These are phyloP conservation scores for Rhagoletis pomonella DNA, from an alignment of 1,140 invertebrate species.

Conservation along the genomic window DNA sequence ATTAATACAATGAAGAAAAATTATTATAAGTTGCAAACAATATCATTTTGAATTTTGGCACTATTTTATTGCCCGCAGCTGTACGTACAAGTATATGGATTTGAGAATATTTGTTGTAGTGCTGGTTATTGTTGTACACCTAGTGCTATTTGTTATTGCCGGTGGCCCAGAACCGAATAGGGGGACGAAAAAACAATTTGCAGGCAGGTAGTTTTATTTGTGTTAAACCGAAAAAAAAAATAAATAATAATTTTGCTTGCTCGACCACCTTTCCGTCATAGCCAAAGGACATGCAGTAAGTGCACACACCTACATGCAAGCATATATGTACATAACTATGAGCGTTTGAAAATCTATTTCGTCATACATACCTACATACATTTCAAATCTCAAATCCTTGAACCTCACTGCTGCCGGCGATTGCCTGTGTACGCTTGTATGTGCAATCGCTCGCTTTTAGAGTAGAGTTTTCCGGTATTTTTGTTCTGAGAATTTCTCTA, in stretches of 20 bases:
- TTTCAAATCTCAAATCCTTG: background rate
- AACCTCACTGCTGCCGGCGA: background rate
- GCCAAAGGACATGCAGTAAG: background rate
- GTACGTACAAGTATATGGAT: background rate
- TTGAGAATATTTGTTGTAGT: background rate
- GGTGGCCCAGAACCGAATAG: background rate
- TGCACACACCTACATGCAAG: background rate
- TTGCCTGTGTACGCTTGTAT: background rate
- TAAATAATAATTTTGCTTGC: background rate
- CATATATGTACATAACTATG: background rate
- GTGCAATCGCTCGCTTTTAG: background rate
- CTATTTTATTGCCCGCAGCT: background rate
- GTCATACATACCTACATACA: background rate
- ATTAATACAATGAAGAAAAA: too few relatives aligned
- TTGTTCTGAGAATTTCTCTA: slow-evolving; percentile 6
- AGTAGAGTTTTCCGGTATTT: slow-evolving; percentile 53
- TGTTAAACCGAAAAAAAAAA: background rate
- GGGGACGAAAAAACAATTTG: background rate
- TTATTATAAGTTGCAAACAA: too few relatives aligned
- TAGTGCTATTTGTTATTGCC: background rate
- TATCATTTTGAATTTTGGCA: too few relatives aligned
- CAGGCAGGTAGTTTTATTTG: slow-evolving; percentile 43
- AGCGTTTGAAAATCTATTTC: background rate
- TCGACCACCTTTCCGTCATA: slow-evolving; percentile 39
- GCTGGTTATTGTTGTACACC: slow-evolving; percentile 1